A percentile compares a stretch with the other conserved stretches of the same genome.
These are phyloP conservation scores for Pyxicephalus adspersus DNA, from an alignment of 2,113 vertebrate species.

Conservation along the genomic window DNA sequence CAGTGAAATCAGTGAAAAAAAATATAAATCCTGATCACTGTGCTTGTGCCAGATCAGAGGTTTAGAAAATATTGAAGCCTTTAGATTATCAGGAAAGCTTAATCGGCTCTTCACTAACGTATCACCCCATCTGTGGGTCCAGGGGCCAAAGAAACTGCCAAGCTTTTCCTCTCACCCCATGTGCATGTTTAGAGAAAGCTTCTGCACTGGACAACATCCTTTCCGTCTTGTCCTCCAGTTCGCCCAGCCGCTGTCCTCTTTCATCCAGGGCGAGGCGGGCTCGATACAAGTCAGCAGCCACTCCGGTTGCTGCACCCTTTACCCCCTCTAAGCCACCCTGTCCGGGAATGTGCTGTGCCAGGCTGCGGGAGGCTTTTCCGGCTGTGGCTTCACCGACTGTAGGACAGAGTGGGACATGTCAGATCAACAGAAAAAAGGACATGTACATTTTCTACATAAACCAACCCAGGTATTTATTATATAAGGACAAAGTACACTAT, in stretches of 20 bases:
- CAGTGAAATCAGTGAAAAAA: no score
- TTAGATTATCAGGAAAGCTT: not conserved
- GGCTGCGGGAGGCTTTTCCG: constrained; percentile 90
- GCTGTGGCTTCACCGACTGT: constrained; percentile 92
- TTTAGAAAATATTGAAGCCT: not conserved
- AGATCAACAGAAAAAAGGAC: not conserved
- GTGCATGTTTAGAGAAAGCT: constrained; percentile 93
- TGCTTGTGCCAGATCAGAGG: no score
- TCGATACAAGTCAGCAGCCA: constrained; percentile 87
- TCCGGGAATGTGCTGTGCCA: constrained; percentile 96
- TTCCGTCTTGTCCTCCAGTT: constrained; percentile 92
- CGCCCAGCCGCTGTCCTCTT: constrained; percentile 91
- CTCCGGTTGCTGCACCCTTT: constrained; percentile 86
- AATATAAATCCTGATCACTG: no score
- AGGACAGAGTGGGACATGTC: not conserved
- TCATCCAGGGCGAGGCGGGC: constrained; percentile 94
- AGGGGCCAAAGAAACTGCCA: no score
- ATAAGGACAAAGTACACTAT: no score
- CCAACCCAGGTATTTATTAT: no score
- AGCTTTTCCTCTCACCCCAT: constrained; percentile 77
- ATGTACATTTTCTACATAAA: no score
- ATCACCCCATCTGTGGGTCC: no score
- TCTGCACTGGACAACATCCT: constrained; percentile 97
- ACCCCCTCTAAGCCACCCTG: constrained; percentile 86
- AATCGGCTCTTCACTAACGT: no score